Evolutionary conservation across 1,140 invertebrate genomes (phyloP).

Genomic region (Drosophila erecta): DNA sequence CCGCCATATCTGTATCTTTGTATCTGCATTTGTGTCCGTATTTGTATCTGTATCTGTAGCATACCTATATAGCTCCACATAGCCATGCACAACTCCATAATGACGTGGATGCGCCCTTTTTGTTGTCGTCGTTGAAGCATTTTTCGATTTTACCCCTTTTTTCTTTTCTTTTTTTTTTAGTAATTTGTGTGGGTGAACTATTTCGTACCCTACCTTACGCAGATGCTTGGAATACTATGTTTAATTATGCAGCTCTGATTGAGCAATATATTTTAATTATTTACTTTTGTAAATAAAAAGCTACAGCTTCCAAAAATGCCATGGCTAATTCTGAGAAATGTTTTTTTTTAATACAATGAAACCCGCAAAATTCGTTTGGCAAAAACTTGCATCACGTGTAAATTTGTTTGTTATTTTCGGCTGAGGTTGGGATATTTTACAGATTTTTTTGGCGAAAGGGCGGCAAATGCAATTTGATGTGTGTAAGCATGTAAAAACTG

Average conservation of each 20-base stretch:
- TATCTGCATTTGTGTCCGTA: too few species aligned
- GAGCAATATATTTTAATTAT: too few species aligned
- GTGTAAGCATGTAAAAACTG: constrained; percentile 32
- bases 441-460: constrained; percentile 5
- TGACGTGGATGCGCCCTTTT: constrained; percentile 60
- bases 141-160: neutral
- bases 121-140: constrained; percentile 24
- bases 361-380: neutral
- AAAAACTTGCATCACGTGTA: neutral
- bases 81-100: constrained; percentile 36
- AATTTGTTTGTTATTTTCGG: neutral
- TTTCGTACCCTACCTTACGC: neutral
- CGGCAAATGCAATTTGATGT: constrained; percentile 19
- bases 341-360: too few species aligned
- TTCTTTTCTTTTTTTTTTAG: neutral
- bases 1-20: constrained; percentile 15
- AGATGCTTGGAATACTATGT: too few species aligned
- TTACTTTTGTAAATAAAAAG: too few species aligned
- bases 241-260: too few species aligned
- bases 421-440: neutral
- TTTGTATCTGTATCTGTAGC: neutral
- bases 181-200: neutral
- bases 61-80: constrained; percentile 11
- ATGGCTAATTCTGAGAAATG: too few species aligned
- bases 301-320: too few species aligned